Evolutionary conservation across 2,888 invertebrate genomes (phyloP).

Genomic region (Dermolepida albohirtum): DNA sequence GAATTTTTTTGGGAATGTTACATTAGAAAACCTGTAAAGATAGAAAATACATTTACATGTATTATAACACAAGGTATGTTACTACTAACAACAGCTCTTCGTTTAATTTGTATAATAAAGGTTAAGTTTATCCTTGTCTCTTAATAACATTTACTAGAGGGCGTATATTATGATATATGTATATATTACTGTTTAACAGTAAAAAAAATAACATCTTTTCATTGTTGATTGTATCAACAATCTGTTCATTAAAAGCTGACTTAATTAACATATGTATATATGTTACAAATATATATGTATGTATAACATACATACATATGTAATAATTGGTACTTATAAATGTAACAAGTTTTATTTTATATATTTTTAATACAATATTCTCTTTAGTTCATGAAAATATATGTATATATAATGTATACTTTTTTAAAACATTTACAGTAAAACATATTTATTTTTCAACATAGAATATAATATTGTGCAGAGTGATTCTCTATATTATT

Average conservation of each 20-base stretch:
- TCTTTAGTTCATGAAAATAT: constrained; percentile 28
- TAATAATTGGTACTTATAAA: constrained; percentile 40
- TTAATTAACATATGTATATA: constrained; percentile 32
- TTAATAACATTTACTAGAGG: constrained; percentile 40
- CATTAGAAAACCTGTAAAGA: constrained; percentile 56
- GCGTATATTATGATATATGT: constrained; percentile 34
- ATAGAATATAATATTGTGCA: constrained; percentile 37
- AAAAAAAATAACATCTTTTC: constrained; percentile 44
- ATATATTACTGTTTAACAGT: constrained; percentile 40
- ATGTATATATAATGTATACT: constrained; percentile 46
- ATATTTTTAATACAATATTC: constrained; percentile 42
- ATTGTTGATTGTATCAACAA: constrained; percentile 39
- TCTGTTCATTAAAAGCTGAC: constrained; percentile 33
- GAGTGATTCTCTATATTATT: constrained; percentile 19
- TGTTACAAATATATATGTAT: constrained; percentile 8
- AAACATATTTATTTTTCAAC: constrained; percentile 40
- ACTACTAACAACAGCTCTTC: constrained; percentile 27
- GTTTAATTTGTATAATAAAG: constrained; percentile 36
- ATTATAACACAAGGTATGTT: constrained; percentile 37
- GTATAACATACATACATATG: constrained; percentile 9
- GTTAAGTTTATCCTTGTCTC: constrained; percentile 33
- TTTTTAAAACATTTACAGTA: constrained; percentile 41
- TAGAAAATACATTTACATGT: constrained; percentile 53
- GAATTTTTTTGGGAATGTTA: constrained; percentile 56
- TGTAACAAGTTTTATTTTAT: constrained; percentile 42